phyloP scores from a whole-genome alignment of 2,888 invertebrate genomes.

The Calliscelio sp. region DNA sequence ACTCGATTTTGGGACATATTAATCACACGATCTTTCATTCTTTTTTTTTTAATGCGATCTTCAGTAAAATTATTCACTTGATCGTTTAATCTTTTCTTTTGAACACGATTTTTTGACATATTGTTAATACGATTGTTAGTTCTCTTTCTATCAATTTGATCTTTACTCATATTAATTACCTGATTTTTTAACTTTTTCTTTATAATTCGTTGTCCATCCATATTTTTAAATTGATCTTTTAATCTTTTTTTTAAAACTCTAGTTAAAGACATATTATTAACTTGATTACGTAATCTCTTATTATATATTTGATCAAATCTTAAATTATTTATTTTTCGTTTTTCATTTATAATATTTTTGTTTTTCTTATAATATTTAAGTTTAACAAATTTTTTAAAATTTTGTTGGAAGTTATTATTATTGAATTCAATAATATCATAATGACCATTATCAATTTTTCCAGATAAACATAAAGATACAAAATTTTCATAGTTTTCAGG shows the following conservation, averaged over 20 bases:
- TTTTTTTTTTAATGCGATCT: neutral
- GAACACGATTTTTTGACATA: too few relatives aligned
- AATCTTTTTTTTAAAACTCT: neutral
- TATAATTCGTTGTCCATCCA: neutral
- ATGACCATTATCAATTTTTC: constrained; percentile 18
- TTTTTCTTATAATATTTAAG: neutral
- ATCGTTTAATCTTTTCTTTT: neutral
- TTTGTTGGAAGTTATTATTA: neutral
- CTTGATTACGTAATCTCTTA: neutral
- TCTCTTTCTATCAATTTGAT: too few relatives aligned
- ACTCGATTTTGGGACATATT: neutral
- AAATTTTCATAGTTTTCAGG: neutral
- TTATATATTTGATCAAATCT: neutral
- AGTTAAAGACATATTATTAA: constrained; percentile 1
- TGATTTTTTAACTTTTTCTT: neutral
- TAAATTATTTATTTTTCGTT: neutral
- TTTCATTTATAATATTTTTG: constrained; percentile 2
- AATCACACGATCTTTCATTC: neutral
- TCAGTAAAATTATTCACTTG: neutral
- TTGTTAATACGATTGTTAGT: too few relatives aligned
- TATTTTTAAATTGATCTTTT: neutral
- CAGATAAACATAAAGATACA: constrained; percentile 9
- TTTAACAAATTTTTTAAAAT: constrained; percentile 13
- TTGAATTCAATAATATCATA: constrained; percentile 19
- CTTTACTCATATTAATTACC: constrained; percentile 1